These are phyloP conservation scores for Xiphorhynchus elegans DNA, from an alignment of 2,113 vertebrate species.

Conservation along the genomic window DNA sequence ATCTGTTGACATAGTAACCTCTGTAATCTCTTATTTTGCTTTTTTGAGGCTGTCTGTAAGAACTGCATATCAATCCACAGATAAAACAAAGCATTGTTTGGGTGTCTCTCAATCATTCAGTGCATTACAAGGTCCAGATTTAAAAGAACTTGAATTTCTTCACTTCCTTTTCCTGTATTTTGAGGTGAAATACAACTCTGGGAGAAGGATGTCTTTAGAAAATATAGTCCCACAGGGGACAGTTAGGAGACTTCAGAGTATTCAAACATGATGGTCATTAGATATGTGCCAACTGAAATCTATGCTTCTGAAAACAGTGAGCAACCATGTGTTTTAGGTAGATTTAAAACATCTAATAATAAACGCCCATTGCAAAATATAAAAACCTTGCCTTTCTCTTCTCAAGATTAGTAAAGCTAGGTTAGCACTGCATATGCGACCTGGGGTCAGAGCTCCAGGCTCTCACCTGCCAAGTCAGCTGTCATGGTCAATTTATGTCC, in stretches of 20 bases:
- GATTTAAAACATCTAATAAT: neutral
- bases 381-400: neutral
- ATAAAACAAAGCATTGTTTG: neutral
- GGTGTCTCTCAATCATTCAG: neutral
- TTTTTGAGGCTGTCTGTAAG: neutral
- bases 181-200: neutral
- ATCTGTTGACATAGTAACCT: neutral
- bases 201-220: neutral
- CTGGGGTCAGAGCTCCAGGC: neutral
- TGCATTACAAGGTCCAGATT: neutral
- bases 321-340: neutral
- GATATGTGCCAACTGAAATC: neutral
- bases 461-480: neutral
- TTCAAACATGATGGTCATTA: neutral
- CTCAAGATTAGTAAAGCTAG: neutral
- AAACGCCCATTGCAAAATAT: neutral
- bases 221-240: neutral
- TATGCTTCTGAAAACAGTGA: neutral
- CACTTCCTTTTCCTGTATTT: neutral
- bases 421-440: neutral
- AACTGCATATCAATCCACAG: neutral
- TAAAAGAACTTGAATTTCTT: neutral
- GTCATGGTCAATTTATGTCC: neutral
- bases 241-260: neutral
- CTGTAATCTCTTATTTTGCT: neutral